Conservation (phyloP, 2,888 invertebrate species). For the Drosophila setosimentum region DNA sequence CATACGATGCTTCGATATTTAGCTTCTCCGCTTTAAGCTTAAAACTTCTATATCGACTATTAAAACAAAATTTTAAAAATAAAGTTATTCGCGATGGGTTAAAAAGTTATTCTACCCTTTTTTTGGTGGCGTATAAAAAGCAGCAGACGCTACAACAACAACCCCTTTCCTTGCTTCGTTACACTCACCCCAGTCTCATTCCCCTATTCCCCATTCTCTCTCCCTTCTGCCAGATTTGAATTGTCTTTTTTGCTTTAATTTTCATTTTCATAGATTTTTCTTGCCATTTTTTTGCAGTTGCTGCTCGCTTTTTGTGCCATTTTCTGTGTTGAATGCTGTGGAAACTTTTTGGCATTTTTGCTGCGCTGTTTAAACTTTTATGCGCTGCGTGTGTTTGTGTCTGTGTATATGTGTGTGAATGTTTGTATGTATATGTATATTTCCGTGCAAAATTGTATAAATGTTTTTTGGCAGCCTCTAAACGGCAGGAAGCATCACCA, state of each 20-base stretch:
- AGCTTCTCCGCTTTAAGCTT: slow-evolving; percentile 23
- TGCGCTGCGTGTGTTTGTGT: slow-evolving; percentile 49
- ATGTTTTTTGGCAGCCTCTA: slow-evolving; percentile 81
- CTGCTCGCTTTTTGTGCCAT: slow-evolving; percentile 60
- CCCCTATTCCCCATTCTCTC: not conserved
- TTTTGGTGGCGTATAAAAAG: slow-evolving; percentile 30
- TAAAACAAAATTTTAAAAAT: slow-evolving; percentile 45
- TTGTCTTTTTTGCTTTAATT: slow-evolving; percentile 73
- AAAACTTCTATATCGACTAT: slow-evolving; percentile 29
- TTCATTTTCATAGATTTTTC: slow-evolving; percentile 79
- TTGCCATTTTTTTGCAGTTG: slow-evolving; percentile 43
- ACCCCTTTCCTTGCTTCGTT: not conserved
- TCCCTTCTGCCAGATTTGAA: slow-evolving; percentile 49
- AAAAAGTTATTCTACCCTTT: slow-evolving; percentile 48
- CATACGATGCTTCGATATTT: slow-evolving; percentile 12
- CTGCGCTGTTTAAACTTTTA: slow-evolving; percentile 81
- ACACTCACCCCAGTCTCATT: not conserved
- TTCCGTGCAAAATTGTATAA: slow-evolving; percentile 81
- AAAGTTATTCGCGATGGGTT: slow-evolving; percentile 11
- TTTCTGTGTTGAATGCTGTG: slow-evolving; percentile 71
- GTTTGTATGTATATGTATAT: slow-evolving; percentile 54
- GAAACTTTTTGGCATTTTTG: slow-evolving; percentile 81
- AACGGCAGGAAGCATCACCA: slow-evolving; percentile 80
- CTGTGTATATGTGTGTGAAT: slow-evolving; percentile 37
- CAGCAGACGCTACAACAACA: slow-evolving; percentile 34